Base-by-base conservation (phyloP, 1,140 invertebrate species). In the Drosophila arawakana region DNA sequence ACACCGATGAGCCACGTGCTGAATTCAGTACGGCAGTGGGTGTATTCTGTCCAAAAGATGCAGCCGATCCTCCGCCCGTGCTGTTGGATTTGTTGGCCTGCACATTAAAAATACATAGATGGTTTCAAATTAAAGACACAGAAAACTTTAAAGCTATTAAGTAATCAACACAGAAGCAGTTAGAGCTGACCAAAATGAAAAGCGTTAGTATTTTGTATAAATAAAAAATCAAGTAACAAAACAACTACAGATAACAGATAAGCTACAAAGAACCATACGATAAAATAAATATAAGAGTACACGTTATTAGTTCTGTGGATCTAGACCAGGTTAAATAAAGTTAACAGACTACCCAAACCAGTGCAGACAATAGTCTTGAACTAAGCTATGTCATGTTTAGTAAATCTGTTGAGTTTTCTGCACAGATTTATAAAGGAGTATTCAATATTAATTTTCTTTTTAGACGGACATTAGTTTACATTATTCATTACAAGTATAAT, bases 1-100 rank as follows among this genome's bases (percentile, higher is more conserved):
- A 92, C 0, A 91, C 83, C 15, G 91, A 92, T 1, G 91, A 92
- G 34, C 91, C 82, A 18, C 91, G 74, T n/a, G 91, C 76, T 21
- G 90, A 91, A 18, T 75, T 81, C 47, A 90, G 47, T 10, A 68
- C 47, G 21, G 85, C 90, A 39, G 79, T 90, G 25, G 90, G 90
- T 15, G 90, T 91, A 58, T 78, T 90, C 34, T 85, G 85, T 13
- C 90, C 90, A 59, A 90, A 44, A 9, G 80, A 73, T 5, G 80
- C 46, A 7, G 59, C 63, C 0, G 77, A 61, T 9, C 62, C 74
- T 43, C 62, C 68, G 34, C 73, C 75, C 34, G 58, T 46, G 58
- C 70, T 82, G 46, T 50, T 79, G 6, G 76, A 60, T 13, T 85
- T 81, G 69, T 55, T 85, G 7, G 67, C 39, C 84, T 91, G 59